Evolutionary conservation across 2,888 invertebrate genomes (phyloP).

Genomic region (Netelia fuscicornis): DNA sequence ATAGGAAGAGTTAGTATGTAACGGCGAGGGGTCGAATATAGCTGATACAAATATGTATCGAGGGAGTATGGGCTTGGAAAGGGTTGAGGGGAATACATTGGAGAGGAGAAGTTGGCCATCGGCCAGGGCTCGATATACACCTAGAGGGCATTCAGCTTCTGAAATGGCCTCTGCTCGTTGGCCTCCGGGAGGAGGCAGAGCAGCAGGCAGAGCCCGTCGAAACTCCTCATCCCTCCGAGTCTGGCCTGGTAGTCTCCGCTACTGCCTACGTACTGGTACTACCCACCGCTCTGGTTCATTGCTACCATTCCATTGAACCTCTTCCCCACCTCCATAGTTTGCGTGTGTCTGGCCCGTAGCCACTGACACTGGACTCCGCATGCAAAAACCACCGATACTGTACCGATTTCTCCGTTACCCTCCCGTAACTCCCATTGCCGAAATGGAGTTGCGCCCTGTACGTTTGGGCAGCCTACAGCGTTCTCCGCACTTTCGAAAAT

Average conservation of each 20-base stretch:
- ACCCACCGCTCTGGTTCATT: background rate
- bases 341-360: slow-evolving; percentile 19
- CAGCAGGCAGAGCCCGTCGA: background rate
- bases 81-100: slow-evolving; percentile 22
- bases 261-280: background rate
- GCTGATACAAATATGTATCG: slow-evolving; percentile 67
- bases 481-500: slow-evolving; percentile 43
- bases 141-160: slow-evolving; percentile 59
- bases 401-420: slow-evolving; percentile 21
- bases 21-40: slow-evolving; percentile 57
- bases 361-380: slow-evolving; percentile 13
- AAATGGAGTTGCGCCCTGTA: slow-evolving; percentile 27
- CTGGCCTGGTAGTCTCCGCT: slow-evolving; percentile 43
- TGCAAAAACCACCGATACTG: slow-evolving; percentile 5
- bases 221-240: slow-evolving; percentile 35
- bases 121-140: slow-evolving; percentile 59
- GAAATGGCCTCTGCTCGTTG: slow-evolving; percentile 38
- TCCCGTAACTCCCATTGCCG: slow-evolving; percentile 43
- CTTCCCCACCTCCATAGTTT: slow-evolving; percentile 2
- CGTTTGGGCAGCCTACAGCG: slow-evolving; percentile 16
- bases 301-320: slow-evolving; percentile 21
- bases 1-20: slow-evolving; percentile 46
- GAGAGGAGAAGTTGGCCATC: slow-evolving; percentile 55
- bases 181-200: background rate
- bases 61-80: slow-evolving; percentile 52